Base-by-base conservation (phyloP, 2,888 invertebrate species). In the Oxycera nigricornis region DNA sequence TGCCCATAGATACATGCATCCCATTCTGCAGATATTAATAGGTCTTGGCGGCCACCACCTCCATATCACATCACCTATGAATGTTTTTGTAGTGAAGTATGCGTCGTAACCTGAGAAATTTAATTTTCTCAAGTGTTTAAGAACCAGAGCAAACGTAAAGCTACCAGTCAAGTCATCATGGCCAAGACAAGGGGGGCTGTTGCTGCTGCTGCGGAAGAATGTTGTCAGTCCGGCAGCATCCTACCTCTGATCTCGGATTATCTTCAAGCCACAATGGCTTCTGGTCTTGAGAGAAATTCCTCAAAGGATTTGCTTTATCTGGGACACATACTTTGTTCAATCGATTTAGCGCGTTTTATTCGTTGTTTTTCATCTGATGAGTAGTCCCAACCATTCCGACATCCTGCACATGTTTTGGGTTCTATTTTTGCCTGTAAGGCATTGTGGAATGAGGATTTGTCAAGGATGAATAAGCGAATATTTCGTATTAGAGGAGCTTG, bases 331-430 rank as follows among this genome's bases (percentile, higher is more conserved):
- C 24, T 55, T 55, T 9, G 24, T 2, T 20, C 55, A 55, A 55
- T 55, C 22, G 24, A 11, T 55, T 55, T 55, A 17, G 24, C 55
- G 55, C 55, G 14, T 17, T 55, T 2, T 22, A 24, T 22, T 55
- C 24, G 55, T 22, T 39, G 7, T 39, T 24, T 55, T 55, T 17
- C 24, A 3, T 9, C 24, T 24, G 55, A 22, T 22, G 55, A 55
- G 24, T 50, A 22, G 55, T 24, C 55, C 17, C 55, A 22, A 2
- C 24, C 55, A 55, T 24, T 24, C 35, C 35, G 39, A 62, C 39
- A 62, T 62, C 62, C 62, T 62, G 62, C 62, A 35, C 35, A 35
- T 62, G 31, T 30, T 62, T 62, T 22, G 22, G 20, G 39, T 62
- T 62, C 26, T 62, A 62, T 62, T 22, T 17, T 9, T 9, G 39